Evolutionary conservation across 2,113 vertebrate genomes (phyloP), one percentile per base, ranked within the genome.

Genomic region (Lanius ludovicianus): DNA sequence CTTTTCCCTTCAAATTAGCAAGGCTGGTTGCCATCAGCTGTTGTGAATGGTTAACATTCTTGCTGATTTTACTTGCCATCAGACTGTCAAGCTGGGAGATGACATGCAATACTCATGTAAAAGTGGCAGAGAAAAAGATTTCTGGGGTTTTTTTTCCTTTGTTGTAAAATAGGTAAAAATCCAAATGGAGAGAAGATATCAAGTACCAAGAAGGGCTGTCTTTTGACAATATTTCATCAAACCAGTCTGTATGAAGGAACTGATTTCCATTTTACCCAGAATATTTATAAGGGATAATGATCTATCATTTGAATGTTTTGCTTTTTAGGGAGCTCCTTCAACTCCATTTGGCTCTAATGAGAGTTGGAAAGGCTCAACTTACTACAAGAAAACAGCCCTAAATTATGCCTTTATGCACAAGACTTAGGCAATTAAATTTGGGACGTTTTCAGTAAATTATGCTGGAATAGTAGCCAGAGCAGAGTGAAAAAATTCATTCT

Each of bases 51-150:
- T 89, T 86, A 83, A 52, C 46, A 46, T 85, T 93, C 59, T 70
- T 70, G 39, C 52, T 95, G 56, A 81, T 78, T 64, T 87, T 95
- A 21, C 90, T 88, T 92, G 74, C 84, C 42, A 70, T 86, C 55
- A 47, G 46, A 35, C 64, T 95, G 93, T 92, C 84, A 83, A 27
- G 27, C 37, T 52, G 35, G 59, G 53, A 59, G 55, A 70, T 78
- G 64, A 73, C 49, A 79, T 16, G 49, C 42, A 73, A 50, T 60
- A 55, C 35, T 79, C 59, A 11, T 13, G 31, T 76, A 73, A 62
- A 73, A 93, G 57, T 60, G 83, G 63, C 67, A 91, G 65, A 89
- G 53, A 64, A 52, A 76, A 76, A 68, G 8, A 28, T 63, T 94
- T 79, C 64, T 37, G 35, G 6, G 6, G 67, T 1, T 30, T 31